Base-by-base conservation (phyloP, 35 echinoderm and acorn worm genomes). In the Anneissia japonica region DNA sequence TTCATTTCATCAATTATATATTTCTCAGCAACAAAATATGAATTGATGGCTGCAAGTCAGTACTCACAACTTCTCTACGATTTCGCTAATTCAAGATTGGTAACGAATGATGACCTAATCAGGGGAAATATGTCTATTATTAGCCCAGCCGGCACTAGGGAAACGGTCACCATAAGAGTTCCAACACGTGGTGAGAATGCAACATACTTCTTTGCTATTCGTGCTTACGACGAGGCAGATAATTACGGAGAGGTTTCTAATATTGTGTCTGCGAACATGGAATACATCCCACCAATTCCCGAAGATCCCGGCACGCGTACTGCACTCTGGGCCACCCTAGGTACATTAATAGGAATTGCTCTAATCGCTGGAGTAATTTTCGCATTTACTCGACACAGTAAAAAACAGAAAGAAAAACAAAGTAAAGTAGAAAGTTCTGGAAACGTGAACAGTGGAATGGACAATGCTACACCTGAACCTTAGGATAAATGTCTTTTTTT, bases 201-300 rank as follows among this genome's bases (percentile, higher is more conserved):
- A 0, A 73, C 75, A 3, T 89, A 82, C 46, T 89, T 81, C 34
- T 89, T 89, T 74, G 87, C 38, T 30, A 80, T 89, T 34, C 32
- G 30, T 28, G 87, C 87, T 10, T 34, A 26, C 0, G 87, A 89
- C 36, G 87, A 89, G 32, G 45, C 14, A 12, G 87, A 64, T 36
- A 89, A 89, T 39, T 14, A 3, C 3, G 87, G 87, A 36, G 78
- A 79, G 37, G 13, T 89, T 38, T 89, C 87, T 17, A 89, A 89
- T 35, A 82, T 89, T 35, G 87, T 86, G 28, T 86, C 84, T 30
- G 84, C 84, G 12, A 39, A 35, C 16, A 73, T 86, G 37, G 84
- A 86, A 41, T 86, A 76, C 36, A 37, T 86, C 19, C 30, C 84
- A 0, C 73, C 74, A 19, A 37, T 77, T 12, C 74, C 84, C 11